Base-by-base conservation (phyloP, 1,140 invertebrate genomes). In the Nomia melanderi region DNA sequence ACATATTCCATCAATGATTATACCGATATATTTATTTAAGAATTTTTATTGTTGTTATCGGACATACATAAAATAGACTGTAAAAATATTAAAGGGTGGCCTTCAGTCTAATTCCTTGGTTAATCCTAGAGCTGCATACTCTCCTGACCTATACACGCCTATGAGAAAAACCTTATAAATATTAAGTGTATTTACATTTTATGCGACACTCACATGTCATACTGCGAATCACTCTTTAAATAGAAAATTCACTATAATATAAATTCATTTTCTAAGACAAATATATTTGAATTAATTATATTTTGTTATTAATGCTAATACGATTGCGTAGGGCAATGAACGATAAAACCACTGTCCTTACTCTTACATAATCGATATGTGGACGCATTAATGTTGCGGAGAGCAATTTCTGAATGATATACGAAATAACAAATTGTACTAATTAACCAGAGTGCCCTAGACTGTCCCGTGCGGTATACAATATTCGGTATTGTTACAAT, bases 31-130 rank as follows among this genome's bases (percentile, higher is more conserved):
- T 91, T 91, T 91, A 91, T 90, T 91, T 91, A 91, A 91, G 87
- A 90, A 90, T 90, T 91, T 91, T 91, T 90, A 91, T 91, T 90
- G 84, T 87, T 91, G 87, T 91, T 91, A 90, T 88, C 88, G 85
- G 89, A 90, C 84, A 88, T 87, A 87, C 87, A 90, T 89, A 87
- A 90, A 90, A 91, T 90, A 91, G 88, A 90, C 87, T 91, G 87
- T 90, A 89, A 90, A 90, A 89, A 90, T 77, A 89, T 87, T 89
- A 83, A 88, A 89, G 89, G 87, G 90, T 90, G 89, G 90, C 88
- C 89, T 90, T 91, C 88, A 89, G 85, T 90, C 90, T 89, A 83
- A 91, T 88, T 90, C 87, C 86, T 88, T 88, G 87, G 87, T 89
- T 88, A 78, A 87, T 88, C 88, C 87, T 88, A 83, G 82, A 88